Base-by-base conservation (phyloP, 2,797 vertebrate genomes). In the Notoglanidium macrostoma region DNA sequence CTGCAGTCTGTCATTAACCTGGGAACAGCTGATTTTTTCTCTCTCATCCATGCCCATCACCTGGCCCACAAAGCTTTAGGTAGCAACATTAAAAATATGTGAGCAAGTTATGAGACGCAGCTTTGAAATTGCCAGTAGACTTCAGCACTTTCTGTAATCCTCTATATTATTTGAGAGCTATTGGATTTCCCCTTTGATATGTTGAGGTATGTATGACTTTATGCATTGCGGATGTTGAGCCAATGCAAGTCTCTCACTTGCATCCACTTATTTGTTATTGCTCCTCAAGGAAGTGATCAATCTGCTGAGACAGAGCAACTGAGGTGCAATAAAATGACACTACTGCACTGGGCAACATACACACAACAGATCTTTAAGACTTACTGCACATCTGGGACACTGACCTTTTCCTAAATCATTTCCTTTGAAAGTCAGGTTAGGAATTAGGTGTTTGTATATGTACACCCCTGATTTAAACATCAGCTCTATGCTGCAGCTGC, bases 301-400 rank as follows among this genome's bases (percentile, higher is more conserved):
- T 61, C 70, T 83, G 84, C 84, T 87, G 84, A 87, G 19, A 40
- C 77, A 46, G 35, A 49, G 81, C 77, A 80, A 81, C 40, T 44
- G 57, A 7, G 19, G 29, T 12, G 21, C 77, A 82, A 40, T 51
- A 55, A 67, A 83, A 55, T 15, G 32, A 65, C 77, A 77, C 77
- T 57, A 15, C 14, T 11, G 70, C 79, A 49, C 46, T 26, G 2
- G 65, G 32, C 46, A 29, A 44, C 54, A 35, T 63, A 26, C 15
- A 9, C 17, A 10, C 67, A 19, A 54, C 44, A 51, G 46, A 51
- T 35, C 55, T 26, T 40, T n/a, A 83, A 19, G 6, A 44, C 44
- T 86, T 79, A 79, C 14, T 51, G 29, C 17, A 55, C 29, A 35
- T 35, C 49, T 74, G 44, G 44, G 23, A 49, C 44, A n/a, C 72